These are phyloP conservation scores for Clistopyga incitator DNA, from an alignment of 2,888 invertebrate species.

Conservation along the genomic window DNA sequence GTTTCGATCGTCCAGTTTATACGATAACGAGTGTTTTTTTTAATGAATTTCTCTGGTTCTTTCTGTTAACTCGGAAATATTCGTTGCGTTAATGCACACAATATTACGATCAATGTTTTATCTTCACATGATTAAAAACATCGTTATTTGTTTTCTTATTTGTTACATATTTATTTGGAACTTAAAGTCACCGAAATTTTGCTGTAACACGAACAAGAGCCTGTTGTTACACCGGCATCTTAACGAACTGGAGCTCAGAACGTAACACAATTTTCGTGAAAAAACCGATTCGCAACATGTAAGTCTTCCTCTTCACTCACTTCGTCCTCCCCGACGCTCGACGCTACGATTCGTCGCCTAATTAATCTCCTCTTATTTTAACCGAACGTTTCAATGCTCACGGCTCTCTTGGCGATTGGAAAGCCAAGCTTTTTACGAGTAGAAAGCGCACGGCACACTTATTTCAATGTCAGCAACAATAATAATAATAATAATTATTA, in stretches of 20 bases:
- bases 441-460: constrained; percentile 37
- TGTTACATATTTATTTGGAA: constrained; percentile 84
- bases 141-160: constrained; percentile 79
- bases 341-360: not conserved
- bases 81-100: constrained; percentile 63
- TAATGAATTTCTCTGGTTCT: constrained; percentile 48
- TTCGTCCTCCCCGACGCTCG: constrained; percentile 72
- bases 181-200: constrained; percentile 84
- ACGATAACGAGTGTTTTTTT: constrained; percentile 69
- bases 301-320: constrained; percentile 80
- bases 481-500: constrained; percentile 21
- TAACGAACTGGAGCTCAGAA: constrained; percentile 84
- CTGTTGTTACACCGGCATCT: constrained; percentile 84
- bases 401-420: constrained; percentile 8
- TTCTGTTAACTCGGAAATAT: constrained; percentile 58
- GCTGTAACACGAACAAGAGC: constrained; percentile 84
- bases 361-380: constrained; percentile 8
- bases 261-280: constrained; percentile 82
- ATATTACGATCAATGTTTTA: constrained; percentile 49
- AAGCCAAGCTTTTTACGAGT: constrained; percentile 26
- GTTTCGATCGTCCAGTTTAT: constrained; percentile 43
- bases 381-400: constrained; percentile 8
- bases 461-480: not conserved
- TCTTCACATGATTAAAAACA: constrained; percentile 37
- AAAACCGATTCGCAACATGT: constrained; percentile 83